These are phyloP conservation scores for Chloroclystis v-ata DNA, from an alignment of 2,888 invertebrate genomes.

Conservation along the genomic window DNA sequence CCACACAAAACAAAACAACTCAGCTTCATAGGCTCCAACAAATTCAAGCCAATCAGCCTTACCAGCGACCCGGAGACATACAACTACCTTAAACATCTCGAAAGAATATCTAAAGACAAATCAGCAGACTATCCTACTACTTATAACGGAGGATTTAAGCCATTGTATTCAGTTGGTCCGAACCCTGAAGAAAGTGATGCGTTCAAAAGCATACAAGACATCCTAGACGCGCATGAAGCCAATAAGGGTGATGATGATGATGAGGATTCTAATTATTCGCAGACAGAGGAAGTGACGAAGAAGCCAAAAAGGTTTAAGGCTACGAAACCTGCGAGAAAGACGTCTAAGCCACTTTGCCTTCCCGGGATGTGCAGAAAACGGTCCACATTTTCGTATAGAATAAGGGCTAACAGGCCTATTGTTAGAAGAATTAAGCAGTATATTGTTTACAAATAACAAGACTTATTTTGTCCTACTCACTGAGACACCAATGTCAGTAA, in stretches of 20 bases:
- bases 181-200: conserved; percentile 47
- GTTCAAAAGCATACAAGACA: conserved; percentile 61
- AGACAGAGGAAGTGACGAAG: conserved; percentile 31
- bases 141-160: conserved; percentile 42
- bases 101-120: conserved; percentile 43
- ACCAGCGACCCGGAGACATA: conserved; percentile 59
- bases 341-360: conserved; percentile 42
- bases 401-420: conserved; percentile 47
- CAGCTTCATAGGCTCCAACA: conserved; percentile 52
- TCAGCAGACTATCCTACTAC: conserved; percentile 36
- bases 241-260: conserved; percentile 44
- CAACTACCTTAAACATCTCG: conserved; percentile 57
- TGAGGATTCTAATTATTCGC: conserved; percentile 36
- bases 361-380: conserved; percentile 53
- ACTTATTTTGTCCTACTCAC: not conserved
- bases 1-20: conserved; percentile 35
- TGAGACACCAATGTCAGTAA: too few relatives aligned
- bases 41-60: conserved; percentile 56
- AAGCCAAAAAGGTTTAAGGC: conserved; percentile 32
- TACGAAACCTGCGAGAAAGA: conserved; percentile 17
- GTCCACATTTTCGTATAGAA: conserved; percentile 35
- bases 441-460: conserved; percentile 12
- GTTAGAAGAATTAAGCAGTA: conserved; percentile 42
- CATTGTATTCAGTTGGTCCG: conserved; percentile 30
- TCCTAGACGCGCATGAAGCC: conserved; percentile 60